Percentiles rank a stretch among this genome's conserved stretches.
Evolutionary conservation across 2,888 invertebrate species (phyloP).

Genomic region (Seira sanloemensis): DNA sequence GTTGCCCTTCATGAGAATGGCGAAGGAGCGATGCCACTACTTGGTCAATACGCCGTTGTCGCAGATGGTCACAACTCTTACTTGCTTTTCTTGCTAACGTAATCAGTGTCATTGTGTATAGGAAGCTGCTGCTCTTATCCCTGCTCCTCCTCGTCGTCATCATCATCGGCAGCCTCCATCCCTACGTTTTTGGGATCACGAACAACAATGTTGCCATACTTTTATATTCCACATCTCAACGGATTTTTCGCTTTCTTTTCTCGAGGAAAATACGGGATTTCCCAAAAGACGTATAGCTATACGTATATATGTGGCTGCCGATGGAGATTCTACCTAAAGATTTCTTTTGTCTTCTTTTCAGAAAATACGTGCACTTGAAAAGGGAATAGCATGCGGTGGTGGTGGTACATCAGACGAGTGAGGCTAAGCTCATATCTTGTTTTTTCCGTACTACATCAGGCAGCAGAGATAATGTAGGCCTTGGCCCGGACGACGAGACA

Average conservation of each 20-base stretch:
- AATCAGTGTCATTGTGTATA: constrained; percentile 71
- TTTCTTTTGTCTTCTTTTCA: too few relatives aligned
- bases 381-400: too few relatives aligned
- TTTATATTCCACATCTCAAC: background rate
- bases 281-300: background rate
- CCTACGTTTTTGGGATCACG: background rate
- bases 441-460: too few relatives aligned
- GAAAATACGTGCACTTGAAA: too few relatives aligned
- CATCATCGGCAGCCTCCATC: too few relatives aligned
- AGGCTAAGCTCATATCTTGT: too few relatives aligned
- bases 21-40: too few relatives aligned
- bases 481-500: too few relatives aligned
- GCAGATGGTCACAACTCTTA: constrained; percentile 69
- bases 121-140: background rate
- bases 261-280: background rate
- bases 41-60: constrained; percentile 30
- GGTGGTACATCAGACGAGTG: too few relatives aligned
- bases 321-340: background rate
- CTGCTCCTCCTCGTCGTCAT: background rate
- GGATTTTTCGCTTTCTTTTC: background rate
- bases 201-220: background rate
- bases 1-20: too few relatives aligned
- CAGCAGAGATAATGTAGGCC: too few relatives aligned
- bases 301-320: background rate
- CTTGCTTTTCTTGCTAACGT: constrained; percentile 26